Percentiles rank a stretch among this genome's conserved stretches.
Conservation (phyloP, 2,888 invertebrate genomes). For the Octodonta nipae region DNA sequence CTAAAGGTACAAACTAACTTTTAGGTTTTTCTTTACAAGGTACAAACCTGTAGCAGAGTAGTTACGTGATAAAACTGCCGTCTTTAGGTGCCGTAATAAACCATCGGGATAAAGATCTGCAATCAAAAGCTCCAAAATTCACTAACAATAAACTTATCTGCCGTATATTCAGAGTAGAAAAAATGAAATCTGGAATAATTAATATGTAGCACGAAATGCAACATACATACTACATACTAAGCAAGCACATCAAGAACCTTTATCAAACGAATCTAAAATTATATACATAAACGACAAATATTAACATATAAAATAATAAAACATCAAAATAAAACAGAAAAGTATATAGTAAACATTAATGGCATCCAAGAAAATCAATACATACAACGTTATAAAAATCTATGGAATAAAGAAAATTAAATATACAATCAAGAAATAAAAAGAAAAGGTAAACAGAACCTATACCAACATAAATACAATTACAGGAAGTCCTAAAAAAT, state of each 20-base stretch:
- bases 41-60: no score
- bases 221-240: background rate
- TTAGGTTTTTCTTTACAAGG: no score
- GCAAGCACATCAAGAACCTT: no score
- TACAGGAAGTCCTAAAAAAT: no score
- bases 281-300: slow-evolving; percentile 1
- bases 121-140: background rate
- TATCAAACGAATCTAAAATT: background rate
- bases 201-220: background rate
- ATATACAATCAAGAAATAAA: no score
- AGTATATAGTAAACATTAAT: slow-evolving; percentile 1
- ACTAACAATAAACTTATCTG: background rate
- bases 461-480: no score
- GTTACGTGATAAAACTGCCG: no score
- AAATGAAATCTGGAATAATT: background rate
- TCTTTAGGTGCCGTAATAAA: no score
- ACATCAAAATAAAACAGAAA: slow-evolving; percentile 1
- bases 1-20: no score
- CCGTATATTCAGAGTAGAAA: background rate
- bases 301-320: background rate
- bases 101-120: background rate
- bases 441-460: no score
- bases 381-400: no score
- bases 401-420: no score
- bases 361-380: background rate